Evolutionary conservation across 2,113 vertebrate genomes (phyloP).

Genomic region (Rhegmatorhina hoffmannsi): DNA sequence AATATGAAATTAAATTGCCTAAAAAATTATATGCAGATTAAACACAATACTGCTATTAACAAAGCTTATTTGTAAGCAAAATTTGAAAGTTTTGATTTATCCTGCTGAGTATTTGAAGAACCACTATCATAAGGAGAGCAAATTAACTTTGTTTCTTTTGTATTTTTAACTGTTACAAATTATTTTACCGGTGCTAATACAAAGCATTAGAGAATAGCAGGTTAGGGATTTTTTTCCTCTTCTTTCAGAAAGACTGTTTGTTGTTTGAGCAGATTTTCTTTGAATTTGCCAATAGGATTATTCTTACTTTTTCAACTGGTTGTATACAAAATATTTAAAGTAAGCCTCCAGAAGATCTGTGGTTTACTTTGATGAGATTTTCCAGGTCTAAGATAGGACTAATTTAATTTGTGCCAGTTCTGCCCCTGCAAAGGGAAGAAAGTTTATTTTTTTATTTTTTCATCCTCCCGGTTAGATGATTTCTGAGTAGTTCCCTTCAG

Average conservation of each 20-base stretch:
- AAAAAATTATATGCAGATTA: constrained; percentile 31
- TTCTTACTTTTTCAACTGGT: neutral
- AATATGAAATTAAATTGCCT: constrained; percentile 37
- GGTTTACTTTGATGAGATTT: constrained; percentile 22
- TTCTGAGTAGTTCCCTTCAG: neutral
- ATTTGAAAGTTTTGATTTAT: constrained; percentile 38
- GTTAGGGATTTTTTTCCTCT: neutral
- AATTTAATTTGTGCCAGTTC: neutral
- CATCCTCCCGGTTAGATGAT: neutral
- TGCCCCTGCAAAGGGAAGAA: neutral
- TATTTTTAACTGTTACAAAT: constrained; percentile 47
- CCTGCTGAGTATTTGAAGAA: constrained; percentile 32
- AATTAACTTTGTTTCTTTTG: constrained; percentile 38
- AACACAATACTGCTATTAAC: neutral
- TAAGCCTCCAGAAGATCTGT: neutral
- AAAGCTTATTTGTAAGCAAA: constrained; percentile 56
- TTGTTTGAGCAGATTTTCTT: constrained; percentile 15
- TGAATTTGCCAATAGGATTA: constrained; percentile 36
- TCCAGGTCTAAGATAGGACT: neutral
- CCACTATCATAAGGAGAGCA: constrained; percentile 17
- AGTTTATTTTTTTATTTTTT: neutral
- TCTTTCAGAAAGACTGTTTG: neutral
- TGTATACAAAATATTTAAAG: constrained; percentile 5
- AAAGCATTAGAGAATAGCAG: constrained; percentile 34
- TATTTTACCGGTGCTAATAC: constrained; percentile 12